Percentiles rank a stretch among this genome's conserved stretches.
phyloP scores from a whole-genome alignment of 2,888 invertebrate species.

The Zelleria hepariella region DNA sequence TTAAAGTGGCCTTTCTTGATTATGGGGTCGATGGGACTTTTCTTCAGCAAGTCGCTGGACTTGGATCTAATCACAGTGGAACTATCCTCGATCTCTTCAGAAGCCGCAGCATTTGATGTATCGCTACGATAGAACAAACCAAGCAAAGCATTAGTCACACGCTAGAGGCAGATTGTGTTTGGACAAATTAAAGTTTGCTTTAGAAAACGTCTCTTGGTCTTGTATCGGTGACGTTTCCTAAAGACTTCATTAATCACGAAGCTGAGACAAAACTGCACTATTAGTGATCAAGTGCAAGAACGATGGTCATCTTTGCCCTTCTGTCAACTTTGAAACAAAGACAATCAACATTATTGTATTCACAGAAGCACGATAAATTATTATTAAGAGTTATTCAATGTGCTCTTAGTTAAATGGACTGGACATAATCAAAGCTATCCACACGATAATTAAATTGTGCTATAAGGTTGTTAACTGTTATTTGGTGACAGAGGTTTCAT shows the following conservation, averaged over 20 bases:
- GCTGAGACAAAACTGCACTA: slow-evolving; percentile 68
- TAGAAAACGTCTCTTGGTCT: slow-evolving; percentile 56
- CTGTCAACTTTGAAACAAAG: slow-evolving; percentile 18
- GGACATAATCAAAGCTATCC: slow-evolving; percentile 44
- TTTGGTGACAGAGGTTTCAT: background rate
- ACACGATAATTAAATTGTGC: slow-evolving; percentile 49
- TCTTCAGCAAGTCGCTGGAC: slow-evolving; percentile 83
- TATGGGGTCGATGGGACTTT: slow-evolving; percentile 73
- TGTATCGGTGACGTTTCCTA: slow-evolving; percentile 51
- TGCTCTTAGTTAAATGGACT: slow-evolving; percentile 37
- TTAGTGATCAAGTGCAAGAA: slow-evolving; percentile 66
- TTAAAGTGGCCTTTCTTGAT: slow-evolving; percentile 79
- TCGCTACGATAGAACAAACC: slow-evolving; percentile 71
- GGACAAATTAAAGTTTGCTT: slow-evolving; percentile 26
- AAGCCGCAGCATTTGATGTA: slow-evolving; percentile 64
- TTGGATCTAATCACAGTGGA: slow-evolving; percentile 75
- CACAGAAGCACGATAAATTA: slow-evolving; percentile 63
- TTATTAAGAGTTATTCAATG: slow-evolving; percentile 56
- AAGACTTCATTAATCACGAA: slow-evolving; percentile 59
- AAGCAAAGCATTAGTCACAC: slow-evolving; percentile 74
- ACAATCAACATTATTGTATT: slow-evolving; percentile 62
- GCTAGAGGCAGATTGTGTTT: slow-evolving; percentile 61
- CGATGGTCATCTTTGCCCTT: slow-evolving; percentile 42
- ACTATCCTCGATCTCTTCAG: slow-evolving; percentile 66
- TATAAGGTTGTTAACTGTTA: slow-evolving; percentile 38